Conservation (phyloP, 2,888 invertebrate genomes). For the Stramonita haemastoma region DNA sequence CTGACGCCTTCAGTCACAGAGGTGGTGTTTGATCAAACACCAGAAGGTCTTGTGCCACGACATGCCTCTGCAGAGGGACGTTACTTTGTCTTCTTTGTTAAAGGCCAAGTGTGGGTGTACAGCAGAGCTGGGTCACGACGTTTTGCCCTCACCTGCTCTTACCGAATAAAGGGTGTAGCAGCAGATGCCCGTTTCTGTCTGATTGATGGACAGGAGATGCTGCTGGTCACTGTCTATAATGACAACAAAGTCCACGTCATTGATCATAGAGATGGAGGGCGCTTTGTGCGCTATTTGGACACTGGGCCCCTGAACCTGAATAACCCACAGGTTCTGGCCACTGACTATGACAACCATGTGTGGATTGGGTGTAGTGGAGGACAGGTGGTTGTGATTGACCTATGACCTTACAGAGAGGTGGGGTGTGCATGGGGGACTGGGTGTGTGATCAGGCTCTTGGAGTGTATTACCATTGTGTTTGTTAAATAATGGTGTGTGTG, state of each 20-base stretch:
- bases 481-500: neutral
- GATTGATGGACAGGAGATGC: neutral
- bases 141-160: neutral
- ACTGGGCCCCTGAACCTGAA: neutral
- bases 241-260: neutral
- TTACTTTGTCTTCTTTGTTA: neutral
- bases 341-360: slow-evolving; percentile 15
- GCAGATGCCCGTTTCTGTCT: neutral
- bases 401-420: neutral
- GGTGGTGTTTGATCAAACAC: neutral
- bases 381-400: slow-evolving; percentile 4
- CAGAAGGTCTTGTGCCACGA: neutral
- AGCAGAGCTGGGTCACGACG: too few species aligned
- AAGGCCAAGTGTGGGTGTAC: neutral
- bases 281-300: slow-evolving; percentile 1
- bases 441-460: neutral
- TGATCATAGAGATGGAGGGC: neutral
- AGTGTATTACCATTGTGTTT: neutral
- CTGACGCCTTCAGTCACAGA: neutral
- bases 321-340: neutral
- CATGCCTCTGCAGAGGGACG: neutral
- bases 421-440: neutral
- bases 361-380: slow-evolving; percentile 7
- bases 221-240: neutral
- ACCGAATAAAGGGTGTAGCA: neutral